Percentiles rank a stretch among this genome's conserved stretches.
phyloP scores from a whole-genome alignment of 2,797 vertebrate genomes.

The Iguana delicatissima region DNA sequence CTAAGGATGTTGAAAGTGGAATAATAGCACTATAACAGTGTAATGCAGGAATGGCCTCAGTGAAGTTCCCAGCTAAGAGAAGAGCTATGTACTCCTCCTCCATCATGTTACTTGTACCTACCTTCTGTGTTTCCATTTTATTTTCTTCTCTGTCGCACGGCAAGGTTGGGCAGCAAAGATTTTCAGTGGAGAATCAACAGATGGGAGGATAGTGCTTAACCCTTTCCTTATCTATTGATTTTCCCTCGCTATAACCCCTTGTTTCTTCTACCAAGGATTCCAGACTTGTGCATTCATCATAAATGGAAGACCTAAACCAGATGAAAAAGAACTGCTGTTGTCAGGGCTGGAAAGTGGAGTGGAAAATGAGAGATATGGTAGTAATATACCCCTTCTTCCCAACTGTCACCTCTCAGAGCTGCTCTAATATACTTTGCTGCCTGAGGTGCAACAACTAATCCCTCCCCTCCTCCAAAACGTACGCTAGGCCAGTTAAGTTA shows the following conservation, averaged over 20 bases:
- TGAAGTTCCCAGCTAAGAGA: neutral
- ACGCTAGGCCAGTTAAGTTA: too few species aligned
- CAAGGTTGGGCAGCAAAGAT: neutral
- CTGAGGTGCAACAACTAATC: neutral
- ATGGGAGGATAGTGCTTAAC: neutral
- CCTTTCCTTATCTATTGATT: neutral
- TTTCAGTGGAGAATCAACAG: neutral
- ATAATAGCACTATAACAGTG: too few species aligned
- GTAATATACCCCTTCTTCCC: too few species aligned
- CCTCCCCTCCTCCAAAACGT: neutral
- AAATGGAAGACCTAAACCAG: neutral
- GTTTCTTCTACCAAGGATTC: neutral
- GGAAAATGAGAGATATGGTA: too few species aligned
- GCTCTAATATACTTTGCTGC: neutral
- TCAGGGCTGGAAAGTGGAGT: too few species aligned
- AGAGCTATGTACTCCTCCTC: neutral
- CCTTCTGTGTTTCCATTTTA: neutral
- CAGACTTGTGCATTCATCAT: neutral
- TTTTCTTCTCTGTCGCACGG: neutral
- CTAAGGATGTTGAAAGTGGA: too few species aligned
- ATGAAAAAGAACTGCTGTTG: neutral
- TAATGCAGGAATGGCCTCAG: too few species aligned
- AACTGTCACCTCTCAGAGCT: neutral
- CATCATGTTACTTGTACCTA: too few species aligned
- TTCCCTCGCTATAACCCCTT: neutral